Conservation (phyloP, 2,113 vertebrate species). For the Anas platyrhynchos region DNA sequence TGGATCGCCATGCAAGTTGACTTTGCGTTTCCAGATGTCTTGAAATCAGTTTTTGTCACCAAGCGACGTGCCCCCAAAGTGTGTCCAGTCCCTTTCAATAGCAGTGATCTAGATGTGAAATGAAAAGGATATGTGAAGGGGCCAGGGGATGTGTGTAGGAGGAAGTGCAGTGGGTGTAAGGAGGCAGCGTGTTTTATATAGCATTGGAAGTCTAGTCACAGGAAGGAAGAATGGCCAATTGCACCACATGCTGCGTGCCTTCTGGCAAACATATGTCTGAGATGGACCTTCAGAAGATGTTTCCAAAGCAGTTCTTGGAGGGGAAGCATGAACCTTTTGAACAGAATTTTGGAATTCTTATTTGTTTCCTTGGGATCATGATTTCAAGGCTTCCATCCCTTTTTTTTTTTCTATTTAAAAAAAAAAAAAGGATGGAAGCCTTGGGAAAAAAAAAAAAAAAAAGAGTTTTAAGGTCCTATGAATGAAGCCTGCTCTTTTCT, state of each 20-base stretch:
- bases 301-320: neutral
- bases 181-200: neutral
- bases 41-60: neutral
- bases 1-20: fast-evolving
- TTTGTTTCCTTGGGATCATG: neutral
- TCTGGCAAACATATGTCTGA: neutral
- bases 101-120: neutral
- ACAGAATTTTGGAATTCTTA: neutral
- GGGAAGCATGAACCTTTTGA: neutral
- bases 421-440: neutral
- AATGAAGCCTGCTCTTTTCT: neutral
- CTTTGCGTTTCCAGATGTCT: neutral
- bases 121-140: neutral
- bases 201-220: neutral
- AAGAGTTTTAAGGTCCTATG: neutral
- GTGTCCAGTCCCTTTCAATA: neutral
- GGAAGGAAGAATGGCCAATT: conserved; percentile 9
- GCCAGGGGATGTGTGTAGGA: neutral
- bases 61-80: neutral
- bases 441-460: neutral
- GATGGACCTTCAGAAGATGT: conserved; percentile 4
- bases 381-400: neutral
- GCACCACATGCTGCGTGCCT: neutral
- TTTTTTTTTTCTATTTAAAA: too few relatives aligned
- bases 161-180: neutral